Evolutionary conservation across 2,888 invertebrate genomes (phyloP).

Genomic region (Morpho achilles): DNA sequence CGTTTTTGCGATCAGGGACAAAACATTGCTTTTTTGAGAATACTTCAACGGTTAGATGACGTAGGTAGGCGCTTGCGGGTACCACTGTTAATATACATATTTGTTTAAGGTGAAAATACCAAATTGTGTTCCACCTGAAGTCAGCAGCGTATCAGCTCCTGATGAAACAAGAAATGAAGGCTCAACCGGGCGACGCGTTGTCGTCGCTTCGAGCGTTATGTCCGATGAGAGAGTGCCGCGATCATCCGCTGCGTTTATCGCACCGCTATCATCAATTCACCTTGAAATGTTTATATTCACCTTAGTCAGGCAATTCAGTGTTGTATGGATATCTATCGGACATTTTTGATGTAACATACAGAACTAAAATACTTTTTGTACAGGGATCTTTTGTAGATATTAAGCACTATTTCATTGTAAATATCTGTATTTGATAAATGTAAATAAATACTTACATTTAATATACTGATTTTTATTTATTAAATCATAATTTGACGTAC

Average conservation of each 20-base stretch:
- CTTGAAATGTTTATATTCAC: slow-evolving; percentile 16
- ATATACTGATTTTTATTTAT: slow-evolving; percentile 17
- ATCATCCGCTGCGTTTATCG: slow-evolving; percentile 43
- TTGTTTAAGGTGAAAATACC: slow-evolving; percentile 48
- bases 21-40: too few relatives aligned
- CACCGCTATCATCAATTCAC: slow-evolving; percentile 34
- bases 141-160: slow-evolving; percentile 59
- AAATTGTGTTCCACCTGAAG: slow-evolving; percentile 76
- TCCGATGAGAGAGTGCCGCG: slow-evolving; percentile 77
- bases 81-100: not conserved
- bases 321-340: slow-evolving; percentile 11
- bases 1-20: too few relatives aligned
- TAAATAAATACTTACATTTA: slow-evolving; percentile 31
- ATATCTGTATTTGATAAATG: slow-evolving; percentile 30
- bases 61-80: too few relatives aligned
- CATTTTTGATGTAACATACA: slow-evolving; percentile 23
- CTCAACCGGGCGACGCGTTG: slow-evolving; percentile 74
- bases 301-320: slow-evolving; percentile 13
- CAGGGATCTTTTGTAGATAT: slow-evolving; percentile 32
- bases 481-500: not conserved
- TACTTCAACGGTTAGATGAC: too few relatives aligned
- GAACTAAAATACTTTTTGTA: slow-evolving; percentile 24
- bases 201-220: slow-evolving; percentile 83
- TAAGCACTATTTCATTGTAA: slow-evolving; percentile 31
- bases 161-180: slow-evolving; percentile 60